A percentile compares a stretch with the other conserved stretches of the same genome.
Evolutionary conservation across 2,888 invertebrate species (phyloP).

Genomic region (Ischnura elegans): DNA sequence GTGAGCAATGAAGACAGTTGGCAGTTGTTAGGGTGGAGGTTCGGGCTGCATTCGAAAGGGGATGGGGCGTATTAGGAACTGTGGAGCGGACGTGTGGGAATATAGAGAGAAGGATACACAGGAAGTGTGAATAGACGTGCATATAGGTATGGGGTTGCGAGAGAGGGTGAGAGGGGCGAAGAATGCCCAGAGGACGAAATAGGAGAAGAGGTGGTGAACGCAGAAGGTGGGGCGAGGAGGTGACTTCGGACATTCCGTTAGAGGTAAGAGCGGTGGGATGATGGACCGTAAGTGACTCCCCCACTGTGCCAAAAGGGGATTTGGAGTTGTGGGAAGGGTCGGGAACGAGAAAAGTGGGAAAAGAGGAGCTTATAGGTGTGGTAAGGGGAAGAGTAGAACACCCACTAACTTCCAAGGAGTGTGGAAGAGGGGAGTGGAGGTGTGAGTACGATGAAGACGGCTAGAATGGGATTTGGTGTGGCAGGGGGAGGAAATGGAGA

Average conservation of each 20-base stretch:
- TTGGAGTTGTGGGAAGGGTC: no score
- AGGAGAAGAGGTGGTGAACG: neutral
- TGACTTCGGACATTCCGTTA: slow-evolving; percentile 4
- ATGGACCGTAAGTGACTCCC: slow-evolving; percentile 5
- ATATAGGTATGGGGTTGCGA: no score
- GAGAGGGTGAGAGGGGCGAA: no score
- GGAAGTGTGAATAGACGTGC: neutral
- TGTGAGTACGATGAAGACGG: slow-evolving; percentile 1
- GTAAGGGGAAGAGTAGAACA: no score
- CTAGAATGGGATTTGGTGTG: slow-evolving; percentile 1
- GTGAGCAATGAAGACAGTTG: neutral
- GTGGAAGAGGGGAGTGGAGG: neutral
- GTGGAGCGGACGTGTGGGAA: neutral
- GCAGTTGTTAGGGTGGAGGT: neutral
- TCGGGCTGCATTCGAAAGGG: neutral
- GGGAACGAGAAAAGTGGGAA: no score
- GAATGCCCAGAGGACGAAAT: neutral
- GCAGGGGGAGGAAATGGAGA: no score
- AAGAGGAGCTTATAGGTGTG: no score
- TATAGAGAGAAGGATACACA: no score
- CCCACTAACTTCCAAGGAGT: no score
- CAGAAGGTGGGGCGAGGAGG: no score
- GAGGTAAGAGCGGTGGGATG: neutral
- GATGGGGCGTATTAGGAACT: neutral
- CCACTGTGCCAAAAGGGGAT: no score